Evolutionary conservation across 2,113 vertebrate genomes (phyloP), one percentile per base, ranked within the genome.

Genomic region (Salvelinus fontinalis): DNA sequence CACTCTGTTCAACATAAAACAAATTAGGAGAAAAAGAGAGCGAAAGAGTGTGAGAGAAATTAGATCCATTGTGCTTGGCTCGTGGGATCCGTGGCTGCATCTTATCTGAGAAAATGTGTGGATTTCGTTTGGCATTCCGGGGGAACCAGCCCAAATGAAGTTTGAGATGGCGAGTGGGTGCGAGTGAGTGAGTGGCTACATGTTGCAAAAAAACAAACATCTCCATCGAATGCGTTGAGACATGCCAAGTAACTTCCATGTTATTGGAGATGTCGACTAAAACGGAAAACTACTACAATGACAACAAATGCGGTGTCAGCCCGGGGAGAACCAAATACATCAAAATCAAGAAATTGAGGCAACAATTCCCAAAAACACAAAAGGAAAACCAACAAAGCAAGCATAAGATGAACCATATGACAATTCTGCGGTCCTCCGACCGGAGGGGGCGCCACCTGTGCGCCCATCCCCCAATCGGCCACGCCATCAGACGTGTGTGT

Each of bases 51-150:
- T 93, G 95, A 96, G 95, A 94, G 94, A 92, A 91, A 96, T 98
- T 98, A 96, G 97, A 97, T 97, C 96, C 96, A 98, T 98, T 97
- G 96, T 97, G 97, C 96, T 98, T 97, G 96, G 96, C 97, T 99
- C 97, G 95, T 96, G 97, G 98, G 97, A 98, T 98, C 96, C 94
- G 95, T 96, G 97, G 96, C 97, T 98, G 98, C 97, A 98, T 98
- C 97, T 96, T 97, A 98, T 97, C 94, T 95, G 92, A 95, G 93
- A 95, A 97, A 93, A 96, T 93, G 97, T 96, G 96, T 95, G 96
- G 98, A 97, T 96, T 96, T 98, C 96, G 96, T 98, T 98, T 97
- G 96, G 97, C 95, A 94, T 96, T 90, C 95, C 91, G 93, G 94
- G 94, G 93, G 95, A 95, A 95, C 86, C 87, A 85, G 96, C 95